Percentiles rank a stretch among this genome's conserved stretches.
Conservation (phyloP, 2,888 invertebrate species). For the Cataglyphis cursor region DNA sequence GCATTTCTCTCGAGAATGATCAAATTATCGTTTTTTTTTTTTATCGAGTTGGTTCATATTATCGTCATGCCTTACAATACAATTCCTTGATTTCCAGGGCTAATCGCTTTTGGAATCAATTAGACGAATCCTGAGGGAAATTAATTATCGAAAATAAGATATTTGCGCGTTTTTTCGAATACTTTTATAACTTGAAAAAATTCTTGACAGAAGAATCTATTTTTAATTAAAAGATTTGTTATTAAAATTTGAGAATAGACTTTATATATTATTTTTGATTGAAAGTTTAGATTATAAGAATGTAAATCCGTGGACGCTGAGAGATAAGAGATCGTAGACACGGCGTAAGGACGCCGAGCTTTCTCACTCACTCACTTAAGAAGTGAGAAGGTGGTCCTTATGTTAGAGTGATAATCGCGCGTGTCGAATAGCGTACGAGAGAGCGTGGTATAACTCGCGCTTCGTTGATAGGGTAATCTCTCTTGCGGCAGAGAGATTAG, state of each 20-base stretch:
- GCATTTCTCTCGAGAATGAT: conserved; percentile 16
- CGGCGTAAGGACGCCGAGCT: conserved; percentile 20
- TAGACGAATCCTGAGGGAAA: no score
- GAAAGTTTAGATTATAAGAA: not conserved
- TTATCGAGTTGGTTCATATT: not conserved
- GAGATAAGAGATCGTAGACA: conserved; percentile 9
- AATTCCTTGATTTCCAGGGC: not conserved
- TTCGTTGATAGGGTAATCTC: conserved; percentile 84
- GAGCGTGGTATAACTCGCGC: conserved; percentile 63
- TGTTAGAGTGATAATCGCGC: conserved; percentile 49
- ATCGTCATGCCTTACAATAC: not conserved
- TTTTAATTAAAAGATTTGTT: not conserved
- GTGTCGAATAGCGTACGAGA: conserved; percentile 47
- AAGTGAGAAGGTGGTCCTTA: conserved; percentile 40
- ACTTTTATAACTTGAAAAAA: not conserved
- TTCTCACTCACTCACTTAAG: conserved; percentile 8
- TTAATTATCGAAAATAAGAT: not conserved
- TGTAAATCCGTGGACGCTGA: not conserved
- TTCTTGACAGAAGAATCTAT: not conserved
- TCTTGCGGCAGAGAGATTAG: conserved; percentile 84
- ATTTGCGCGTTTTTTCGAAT: no score
- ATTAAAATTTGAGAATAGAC: not conserved
- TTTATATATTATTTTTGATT: not conserved
- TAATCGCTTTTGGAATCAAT: not conserved
- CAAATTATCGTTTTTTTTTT: not conserved